phyloP scores from a whole-genome alignment of 1,140 invertebrate genomes.

The Cherax quadricarinatus region DNA sequence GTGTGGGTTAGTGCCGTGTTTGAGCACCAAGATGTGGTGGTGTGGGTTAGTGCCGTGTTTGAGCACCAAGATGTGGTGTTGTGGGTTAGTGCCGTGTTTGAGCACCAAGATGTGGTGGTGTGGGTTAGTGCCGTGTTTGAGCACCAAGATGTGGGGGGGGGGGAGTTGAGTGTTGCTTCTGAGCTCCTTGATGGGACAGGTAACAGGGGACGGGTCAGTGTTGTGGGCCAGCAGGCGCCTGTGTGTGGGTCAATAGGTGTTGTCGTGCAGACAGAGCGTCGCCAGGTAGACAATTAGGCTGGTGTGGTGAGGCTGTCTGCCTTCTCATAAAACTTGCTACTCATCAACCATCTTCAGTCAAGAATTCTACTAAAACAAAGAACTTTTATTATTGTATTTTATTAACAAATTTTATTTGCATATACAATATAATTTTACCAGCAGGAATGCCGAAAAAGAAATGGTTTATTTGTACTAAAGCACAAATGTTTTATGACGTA shows the following conservation, averaged over 20 bases:
- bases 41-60: not conserved
- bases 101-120: too few species aligned
- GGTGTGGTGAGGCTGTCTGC: not conserved
- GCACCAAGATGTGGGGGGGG: not conserved
- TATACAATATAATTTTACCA: conserved; percentile 5
- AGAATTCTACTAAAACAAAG: too few species aligned
- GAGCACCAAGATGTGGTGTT: not conserved
- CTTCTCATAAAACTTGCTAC: too few species aligned
- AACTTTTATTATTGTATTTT: not conserved
- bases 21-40: not conserved
- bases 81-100: too few species aligned
- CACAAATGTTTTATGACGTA: not conserved
- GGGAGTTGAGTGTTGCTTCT: not conserved
- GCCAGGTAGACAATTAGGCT: not conserved
- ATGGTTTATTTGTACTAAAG: conserved; percentile 20
- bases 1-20: not conserved
- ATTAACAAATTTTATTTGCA: conserved; percentile 23
- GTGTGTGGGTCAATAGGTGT: not conserved
- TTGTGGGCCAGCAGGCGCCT: not conserved
- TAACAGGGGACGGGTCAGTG: not conserved
- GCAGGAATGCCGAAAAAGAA: conserved; percentile 33
- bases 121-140: not conserved
- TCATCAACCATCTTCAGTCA: too few species aligned
- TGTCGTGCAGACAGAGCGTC: not conserved
- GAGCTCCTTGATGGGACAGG: too few species aligned